phyloP scores from a whole-genome alignment of 1,140 invertebrate species.

The Leptinotarsa lineolata region DNA sequence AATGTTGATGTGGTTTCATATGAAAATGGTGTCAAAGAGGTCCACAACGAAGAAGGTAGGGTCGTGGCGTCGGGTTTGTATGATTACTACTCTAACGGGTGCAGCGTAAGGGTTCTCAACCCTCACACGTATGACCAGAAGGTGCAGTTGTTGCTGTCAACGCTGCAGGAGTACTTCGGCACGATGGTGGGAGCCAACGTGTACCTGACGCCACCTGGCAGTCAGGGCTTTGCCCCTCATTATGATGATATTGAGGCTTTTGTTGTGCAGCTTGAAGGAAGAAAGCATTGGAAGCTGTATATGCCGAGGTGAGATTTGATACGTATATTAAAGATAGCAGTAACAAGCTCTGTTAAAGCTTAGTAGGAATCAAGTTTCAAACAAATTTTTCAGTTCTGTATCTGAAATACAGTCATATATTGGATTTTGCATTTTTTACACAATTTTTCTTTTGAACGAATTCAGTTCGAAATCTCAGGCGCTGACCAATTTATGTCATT shows the following conservation, averaged over 20 bases:
- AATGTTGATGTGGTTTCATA: conserved; percentile 93
- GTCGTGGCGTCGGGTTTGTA: conserved; percentile 79
- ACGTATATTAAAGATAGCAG: too few species aligned
- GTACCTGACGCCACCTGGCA: conserved; percentile 92
- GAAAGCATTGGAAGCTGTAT: conserved; percentile 93
- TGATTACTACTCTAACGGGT: conserved; percentile 89
- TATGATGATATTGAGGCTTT: conserved; percentile 99
- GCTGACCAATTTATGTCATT: too few species aligned
- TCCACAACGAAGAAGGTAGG: conserved; percentile 79
- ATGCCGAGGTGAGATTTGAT: too few species aligned
- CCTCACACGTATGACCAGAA: conserved; percentile 84
- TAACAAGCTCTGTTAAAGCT: too few species aligned
- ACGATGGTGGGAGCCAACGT: conserved; percentile 93
- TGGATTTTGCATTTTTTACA: too few species aligned
- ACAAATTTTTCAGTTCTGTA: too few species aligned
- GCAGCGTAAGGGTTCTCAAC: conserved; percentile 90
- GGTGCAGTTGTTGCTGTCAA: conserved; percentile 68
- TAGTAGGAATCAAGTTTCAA: too few species aligned
- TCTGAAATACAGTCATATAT: too few species aligned
- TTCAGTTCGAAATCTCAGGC: too few species aligned
- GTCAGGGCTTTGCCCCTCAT: conserved; percentile 97
- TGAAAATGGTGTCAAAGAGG: conserved; percentile 76
- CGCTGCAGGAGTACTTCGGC: conserved; percentile 91
- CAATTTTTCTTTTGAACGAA: too few species aligned
- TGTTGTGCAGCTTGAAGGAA: conserved; percentile 93